Evolutionary conservation across 2,113 vertebrate species (phyloP).

Genomic region (Malurus cyaneus): DNA sequence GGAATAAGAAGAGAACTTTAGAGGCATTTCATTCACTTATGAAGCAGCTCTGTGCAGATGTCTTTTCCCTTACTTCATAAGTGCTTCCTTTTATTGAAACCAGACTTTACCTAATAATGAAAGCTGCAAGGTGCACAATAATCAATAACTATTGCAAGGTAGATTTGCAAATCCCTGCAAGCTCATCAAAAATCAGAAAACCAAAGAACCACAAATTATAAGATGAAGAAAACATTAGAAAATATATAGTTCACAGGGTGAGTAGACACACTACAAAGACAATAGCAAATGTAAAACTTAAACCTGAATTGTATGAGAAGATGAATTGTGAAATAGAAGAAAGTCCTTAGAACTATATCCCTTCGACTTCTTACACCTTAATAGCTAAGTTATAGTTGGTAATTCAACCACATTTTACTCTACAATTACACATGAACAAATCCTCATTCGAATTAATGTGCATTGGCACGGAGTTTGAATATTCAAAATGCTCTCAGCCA

Average conservation of each 20-base stretch:
- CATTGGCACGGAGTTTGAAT: neutral
- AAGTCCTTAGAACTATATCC: neutral
- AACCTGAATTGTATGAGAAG: neutral
- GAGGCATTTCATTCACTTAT: neutral
- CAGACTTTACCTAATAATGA: neutral
- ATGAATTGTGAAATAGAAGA: neutral
- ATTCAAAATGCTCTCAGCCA: neutral
- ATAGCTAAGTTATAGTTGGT: neutral
- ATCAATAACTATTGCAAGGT: neutral
- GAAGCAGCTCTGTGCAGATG: neutral
- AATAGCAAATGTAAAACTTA: neutral
- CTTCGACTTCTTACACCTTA: neutral
- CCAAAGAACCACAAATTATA: neutral
- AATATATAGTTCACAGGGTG: too few relatives aligned
- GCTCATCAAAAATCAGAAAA: neutral
- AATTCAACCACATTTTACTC: neutral
- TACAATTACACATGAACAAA: neutral
- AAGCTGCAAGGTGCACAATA: neutral
- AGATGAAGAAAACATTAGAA: neutral
- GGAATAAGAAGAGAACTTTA: neutral
- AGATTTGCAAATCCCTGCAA: neutral
- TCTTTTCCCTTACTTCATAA: neutral
- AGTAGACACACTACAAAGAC: neutral
- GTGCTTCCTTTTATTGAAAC: neutral
- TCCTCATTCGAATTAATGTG: neutral